Percentiles rank a stretch among this genome's conserved stretches.
phyloP scores from a whole-genome alignment of 2,888 invertebrate genomes.

The Anodontia alba region DNA sequence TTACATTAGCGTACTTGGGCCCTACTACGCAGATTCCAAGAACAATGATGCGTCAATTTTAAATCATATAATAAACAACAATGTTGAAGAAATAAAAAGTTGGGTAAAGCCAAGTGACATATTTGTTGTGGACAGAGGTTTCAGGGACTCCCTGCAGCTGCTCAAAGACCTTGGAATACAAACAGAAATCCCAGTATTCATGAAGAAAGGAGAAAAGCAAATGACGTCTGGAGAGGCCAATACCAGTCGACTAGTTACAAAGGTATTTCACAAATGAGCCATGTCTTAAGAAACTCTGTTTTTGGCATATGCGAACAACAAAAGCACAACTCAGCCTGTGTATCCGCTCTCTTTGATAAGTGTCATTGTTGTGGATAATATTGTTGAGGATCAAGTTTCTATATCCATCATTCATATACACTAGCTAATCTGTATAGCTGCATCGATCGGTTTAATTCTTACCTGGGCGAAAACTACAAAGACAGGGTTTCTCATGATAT shows the following conservation, averaged over 20 bases:
- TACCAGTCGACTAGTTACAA: constrained; percentile 47
- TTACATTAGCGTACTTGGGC: constrained; percentile 46
- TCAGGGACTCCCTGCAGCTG: constrained; percentile 30
- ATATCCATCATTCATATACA: no score
- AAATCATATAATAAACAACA: constrained; percentile 37
- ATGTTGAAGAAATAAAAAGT: constrained; percentile 44
- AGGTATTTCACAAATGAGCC: no score
- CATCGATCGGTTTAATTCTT: no score
- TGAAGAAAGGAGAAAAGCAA: constrained; percentile 44
- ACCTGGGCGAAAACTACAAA: no score
- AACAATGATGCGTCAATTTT: constrained; percentile 42
- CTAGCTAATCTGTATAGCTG: no score
- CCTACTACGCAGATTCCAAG: constrained; percentile 42
- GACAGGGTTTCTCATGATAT: no score
- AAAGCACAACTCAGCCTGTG: no score
- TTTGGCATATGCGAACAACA: no score
- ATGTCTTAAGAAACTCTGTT: no score
- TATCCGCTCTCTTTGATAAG: no score
- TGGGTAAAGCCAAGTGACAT: constrained; percentile 47
- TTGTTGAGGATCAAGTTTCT: no score
- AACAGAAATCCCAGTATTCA: constrained; percentile 44
- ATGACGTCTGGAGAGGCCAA: constrained; percentile 47
- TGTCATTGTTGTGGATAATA: no score
- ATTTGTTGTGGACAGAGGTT: constrained; percentile 30
- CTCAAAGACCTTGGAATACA: constrained; percentile 48